Base-by-base conservation (phyloP, 2,888 invertebrate species). In the Stenotaenia linearis region DNA sequence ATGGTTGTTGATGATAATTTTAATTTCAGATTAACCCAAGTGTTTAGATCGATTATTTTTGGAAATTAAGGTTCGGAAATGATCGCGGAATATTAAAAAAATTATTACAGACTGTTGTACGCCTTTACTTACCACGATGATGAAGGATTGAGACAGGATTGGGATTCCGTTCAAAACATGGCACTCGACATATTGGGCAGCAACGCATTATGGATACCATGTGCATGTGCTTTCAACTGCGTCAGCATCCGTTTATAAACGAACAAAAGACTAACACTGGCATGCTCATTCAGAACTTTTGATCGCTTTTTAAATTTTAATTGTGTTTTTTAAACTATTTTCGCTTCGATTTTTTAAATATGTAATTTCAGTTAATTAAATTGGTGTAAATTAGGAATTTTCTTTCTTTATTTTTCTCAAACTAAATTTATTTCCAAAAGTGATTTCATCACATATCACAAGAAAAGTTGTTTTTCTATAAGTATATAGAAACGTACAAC, bases 131-230 rank as follows among this genome's bases (percentile, higher is more conserved):
- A 78, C 78, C 78, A 28, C 56, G 78, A 78, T 78, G 45, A 50
- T 18, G 35, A 25, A 21, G 18, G 78, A 78, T 78, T 56, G 21
- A 18, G 18, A 50, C 61, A 7, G 21, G 28, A 18, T 56, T 9
- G 28, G n/a, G 56, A 28, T 50, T 32, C 78, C 56, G 23, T 21
- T 56, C 78, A 21, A 56, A 78, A 56, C 56, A 56, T 78, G 61
- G 78, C 78, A 28, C 28, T 30, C 61, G 35, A 56, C 28, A 45
- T 56, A 56, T 56, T 21, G 21, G 75, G 77, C 21, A 77, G 78
- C 25, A 56, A 30, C 28, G 78, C 21, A 78, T 56, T 56, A n/a
- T 56, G 78, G 78, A 56, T 78, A 78, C 6, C 78, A 78, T 78
- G 78, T 78, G 78, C 78, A 37, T 37, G 37, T 37, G 37, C 37